phyloP scores from a whole-genome alignment of 2,797 vertebrate species.

The Sebastes aleutianus region DNA sequence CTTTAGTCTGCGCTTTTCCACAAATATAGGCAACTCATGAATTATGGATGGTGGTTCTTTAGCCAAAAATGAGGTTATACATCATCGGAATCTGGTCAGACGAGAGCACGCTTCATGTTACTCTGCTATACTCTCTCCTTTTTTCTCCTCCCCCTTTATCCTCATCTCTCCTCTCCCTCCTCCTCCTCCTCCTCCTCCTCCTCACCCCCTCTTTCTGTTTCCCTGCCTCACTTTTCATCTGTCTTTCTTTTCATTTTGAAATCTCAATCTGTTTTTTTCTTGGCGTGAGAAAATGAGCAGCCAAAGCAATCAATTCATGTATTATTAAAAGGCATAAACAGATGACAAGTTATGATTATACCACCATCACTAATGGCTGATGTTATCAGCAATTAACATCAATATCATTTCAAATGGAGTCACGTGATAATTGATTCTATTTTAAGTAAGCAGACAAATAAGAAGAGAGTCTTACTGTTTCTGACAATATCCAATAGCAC shows the following conservation, averaged over 20 bases:
- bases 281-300: not conserved
- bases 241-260: constrained; percentile 10
- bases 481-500: not conserved
- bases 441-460: not conserved
- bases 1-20: constrained; percentile 22
- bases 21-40: constrained; percentile 57
- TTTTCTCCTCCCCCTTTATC: not conserved
- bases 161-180: not conserved
- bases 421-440: not conserved
- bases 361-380: not conserved
- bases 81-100: constrained; percentile 52
- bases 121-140: constrained; percentile 8
- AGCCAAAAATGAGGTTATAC: constrained; percentile 56
- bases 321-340: not conserved
- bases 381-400: not conserved
- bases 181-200: not conserved
- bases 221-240: constrained; percentile 6
- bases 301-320: not conserved
- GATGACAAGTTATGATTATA: not conserved
- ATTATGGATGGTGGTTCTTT: constrained; percentile 62
- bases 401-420: not conserved
- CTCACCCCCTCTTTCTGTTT: not conserved
- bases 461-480: not conserved
- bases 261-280: constrained; percentile 13
- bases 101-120: constrained; percentile 33